These are phyloP conservation scores for Oophaga pumilio DNA, from an alignment of 2,113 vertebrate genomes.

Conservation along the genomic window DNA sequence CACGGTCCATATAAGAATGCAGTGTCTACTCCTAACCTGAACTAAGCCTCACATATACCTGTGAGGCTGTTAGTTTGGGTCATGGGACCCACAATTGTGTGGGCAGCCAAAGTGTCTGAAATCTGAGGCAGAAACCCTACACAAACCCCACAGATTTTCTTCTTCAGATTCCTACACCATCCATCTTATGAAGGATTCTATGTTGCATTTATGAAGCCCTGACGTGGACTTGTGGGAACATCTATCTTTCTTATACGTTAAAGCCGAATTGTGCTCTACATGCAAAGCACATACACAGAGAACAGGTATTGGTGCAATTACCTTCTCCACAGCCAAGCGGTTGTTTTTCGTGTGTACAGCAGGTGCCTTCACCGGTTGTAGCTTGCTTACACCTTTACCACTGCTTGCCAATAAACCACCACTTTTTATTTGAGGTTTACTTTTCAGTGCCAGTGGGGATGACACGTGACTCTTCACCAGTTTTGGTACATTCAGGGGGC, in stretches of 20 bases:
- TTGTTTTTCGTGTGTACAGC: constrained; percentile 57
- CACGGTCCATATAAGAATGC: too few relatives aligned
- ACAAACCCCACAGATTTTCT: too few relatives aligned
- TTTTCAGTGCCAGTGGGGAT: constrained; percentile 50
- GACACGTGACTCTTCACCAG: constrained; percentile 47
- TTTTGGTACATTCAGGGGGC: constrained; percentile 62
- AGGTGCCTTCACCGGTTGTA: constrained; percentile 54
- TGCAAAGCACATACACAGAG: background rate
- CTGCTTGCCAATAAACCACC: background rate
- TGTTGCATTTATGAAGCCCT: too few relatives aligned
- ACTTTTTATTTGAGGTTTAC: constrained; percentile 36
- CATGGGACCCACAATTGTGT: too few relatives aligned
- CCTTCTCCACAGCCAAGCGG: constrained; percentile 67
- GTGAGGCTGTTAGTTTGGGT: too few relatives aligned
- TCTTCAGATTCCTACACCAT: too few relatives aligned
- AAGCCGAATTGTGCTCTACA: constrained; percentile 14
- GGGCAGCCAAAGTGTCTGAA: too few relatives aligned
- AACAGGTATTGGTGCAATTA: constrained; percentile 41
- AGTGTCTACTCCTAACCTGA: too few relatives aligned
- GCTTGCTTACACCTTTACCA: constrained; percentile 12
- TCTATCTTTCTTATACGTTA: background rate
- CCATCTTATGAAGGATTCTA: too few relatives aligned
- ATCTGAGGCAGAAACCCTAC: too few relatives aligned
- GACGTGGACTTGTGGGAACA: too few relatives aligned
- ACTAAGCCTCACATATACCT: too few relatives aligned